Base-by-base conservation (phyloP, 2,797 vertebrate genomes). In the Pipistrellus pipistrellus region DNA sequence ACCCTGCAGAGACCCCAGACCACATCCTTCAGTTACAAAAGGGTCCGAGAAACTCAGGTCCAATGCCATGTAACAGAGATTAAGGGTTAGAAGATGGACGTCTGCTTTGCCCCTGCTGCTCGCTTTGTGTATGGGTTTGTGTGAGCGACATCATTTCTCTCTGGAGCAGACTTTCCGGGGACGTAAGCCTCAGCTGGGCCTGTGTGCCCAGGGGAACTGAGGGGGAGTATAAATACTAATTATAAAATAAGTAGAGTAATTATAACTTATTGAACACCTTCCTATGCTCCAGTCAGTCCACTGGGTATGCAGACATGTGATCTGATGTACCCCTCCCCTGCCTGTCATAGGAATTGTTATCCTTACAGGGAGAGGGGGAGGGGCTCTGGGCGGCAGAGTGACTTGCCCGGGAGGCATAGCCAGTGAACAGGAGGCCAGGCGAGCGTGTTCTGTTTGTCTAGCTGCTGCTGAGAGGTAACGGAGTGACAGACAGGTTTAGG, bases 231-330 rank as follows among this genome's bases (percentile, higher is more conserved):
- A 80, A 85, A 85, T 76, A 78, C 71, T 72, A 64, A 62, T 23
- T 93, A 53, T 86, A 15, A 90, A 86, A 71, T 86, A 83, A 90
- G 88, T 66, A 57, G n/a, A 15, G 6, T 32, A 57, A 88, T 95
- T 81, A 81, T n/a, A 38, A 87, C 48, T 44, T 44, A 66, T 30
- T n/a, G 35, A 82, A 88, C n/a, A 25, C 17, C 14, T 93, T 88
- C 14, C n/a, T 80, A 8, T 55, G n/a, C 3, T 87, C 27, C 4
- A 9, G 3, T 78, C 66, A 66, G 46, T 73, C 44, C 53, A 38
- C 12, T 76, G 71, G 15, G 1, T 89, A 23, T 25, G 10, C 77
- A 85, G 68, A 32, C 1, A 13, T 75, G 11, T 20, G 25, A 87
- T 57, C 30, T 51, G 66, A 78, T 84, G 4, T 48, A 73, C 78